Evolutionary conservation across 2,888 invertebrate genomes (phyloP), one percentile per base, ranked within the genome.

Genomic region (Drosophila parthenogenetica): DNA sequence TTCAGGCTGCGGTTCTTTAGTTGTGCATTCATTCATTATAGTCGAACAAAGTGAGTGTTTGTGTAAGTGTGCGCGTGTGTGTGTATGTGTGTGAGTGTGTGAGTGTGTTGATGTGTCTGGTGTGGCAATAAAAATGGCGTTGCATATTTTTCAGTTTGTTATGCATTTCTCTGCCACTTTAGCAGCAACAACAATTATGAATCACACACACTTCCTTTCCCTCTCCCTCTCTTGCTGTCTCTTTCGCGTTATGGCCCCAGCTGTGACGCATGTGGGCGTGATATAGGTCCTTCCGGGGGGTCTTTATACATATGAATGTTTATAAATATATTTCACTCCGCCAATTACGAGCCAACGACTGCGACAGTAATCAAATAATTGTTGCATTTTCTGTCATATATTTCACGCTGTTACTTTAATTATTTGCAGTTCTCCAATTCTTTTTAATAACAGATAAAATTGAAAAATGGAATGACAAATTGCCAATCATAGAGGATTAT

Each of bases 301-400:
- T 32, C 39, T 35, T 35, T 13, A 35, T 35, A 35, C 13, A 11
- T 35, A 4, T 35, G 13, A 13, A 35, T 35, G 13, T 68, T 57
- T 42, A 22, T 53, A 64, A 67, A 70, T 67, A 86, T 86, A 80
- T 85, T 72, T 88, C 87, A 85, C 84, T 79, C 68, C 73, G 68
- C 73, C 84, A 84, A 84, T 84, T 84, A 84, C 65, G 65, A 57
- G 68, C 53, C 64, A 69, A 74, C 65, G 60, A 72, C 76, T 69
- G 73, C 83, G 80, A 82, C 84, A 86, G 87, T 84, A 83, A 87
- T 85, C 87, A 88, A 85, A 85, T 88, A 88, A 85, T 85, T 85
- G 85, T 88, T 83, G 76, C 79, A 73, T 76, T 79, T 55, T 46
- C 81, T 79, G 81, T 81, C 82, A 84, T 62, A 70, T 73, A 80